Conservation (phyloP, 2,113 vertebrate species). For the Phalacrocorax brasilianus region DNA sequence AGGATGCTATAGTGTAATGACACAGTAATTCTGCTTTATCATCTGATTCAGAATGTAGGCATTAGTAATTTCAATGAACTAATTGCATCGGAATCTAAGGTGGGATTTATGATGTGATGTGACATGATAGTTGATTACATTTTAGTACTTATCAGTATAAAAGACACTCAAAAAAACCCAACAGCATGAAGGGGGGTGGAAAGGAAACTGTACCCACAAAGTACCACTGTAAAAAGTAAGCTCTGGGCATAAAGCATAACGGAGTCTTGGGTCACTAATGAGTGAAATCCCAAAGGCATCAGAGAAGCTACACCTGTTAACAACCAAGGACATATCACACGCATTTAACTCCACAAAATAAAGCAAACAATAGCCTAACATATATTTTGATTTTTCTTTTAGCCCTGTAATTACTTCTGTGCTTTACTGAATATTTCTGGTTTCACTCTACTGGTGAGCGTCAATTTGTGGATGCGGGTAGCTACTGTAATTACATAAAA, state of each 20-base stretch:
- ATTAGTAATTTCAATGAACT: background rate
- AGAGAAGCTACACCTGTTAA: background rate
- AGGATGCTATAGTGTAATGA: background rate
- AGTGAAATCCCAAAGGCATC: background rate
- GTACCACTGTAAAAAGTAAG: background rate
- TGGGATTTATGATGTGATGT: background rate
- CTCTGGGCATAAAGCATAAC: background rate
- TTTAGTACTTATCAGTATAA: background rate
- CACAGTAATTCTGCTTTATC: conserved; percentile 1
- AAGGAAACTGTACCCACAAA: background rate
- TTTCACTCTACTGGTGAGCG: background rate
- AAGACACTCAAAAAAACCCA: background rate
- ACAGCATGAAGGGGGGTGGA: background rate
- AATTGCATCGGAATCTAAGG: background rate
- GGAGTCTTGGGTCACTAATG: background rate
- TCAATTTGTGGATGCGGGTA: accelerated
- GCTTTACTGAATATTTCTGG: background rate
- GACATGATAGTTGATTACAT: background rate
- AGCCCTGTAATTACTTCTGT: background rate
- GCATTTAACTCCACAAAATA: background rate
- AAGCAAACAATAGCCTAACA: background rate
- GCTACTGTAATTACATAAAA: background rate
- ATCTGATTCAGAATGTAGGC: background rate
- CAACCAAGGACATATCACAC: accelerated
- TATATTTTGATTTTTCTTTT: background rate